These are phyloP conservation scores for Carollia perspicillata DNA, from an alignment of 2,113 vertebrate genomes.

Conservation along the genomic window DNA sequence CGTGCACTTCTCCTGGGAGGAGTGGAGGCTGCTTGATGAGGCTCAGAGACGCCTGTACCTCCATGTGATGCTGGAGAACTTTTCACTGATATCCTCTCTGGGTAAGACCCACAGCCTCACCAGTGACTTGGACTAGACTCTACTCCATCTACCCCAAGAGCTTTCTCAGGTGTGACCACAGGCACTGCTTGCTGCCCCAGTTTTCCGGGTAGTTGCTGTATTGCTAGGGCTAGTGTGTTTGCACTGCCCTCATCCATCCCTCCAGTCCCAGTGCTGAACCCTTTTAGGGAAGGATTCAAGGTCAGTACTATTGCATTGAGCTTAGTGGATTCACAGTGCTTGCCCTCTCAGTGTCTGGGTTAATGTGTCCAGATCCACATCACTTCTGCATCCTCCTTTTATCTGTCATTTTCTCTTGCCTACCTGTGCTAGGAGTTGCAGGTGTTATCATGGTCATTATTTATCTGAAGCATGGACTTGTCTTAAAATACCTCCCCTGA, in stretches of 20 bases:
- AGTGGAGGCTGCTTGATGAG: not conserved
- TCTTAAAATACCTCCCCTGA: not conserved
- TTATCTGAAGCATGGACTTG: not conserved
- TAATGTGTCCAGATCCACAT: not conserved
- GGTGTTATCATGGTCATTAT: not conserved
- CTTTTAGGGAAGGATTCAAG: not conserved
- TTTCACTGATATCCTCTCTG: not conserved
- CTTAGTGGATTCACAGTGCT: not conserved
- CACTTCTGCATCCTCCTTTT: too few species aligned
- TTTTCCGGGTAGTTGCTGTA: not conserved
- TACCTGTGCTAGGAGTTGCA: not conserved
- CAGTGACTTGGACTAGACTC: not conserved
- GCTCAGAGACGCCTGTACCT: too few species aligned
- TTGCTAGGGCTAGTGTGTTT: not conserved
- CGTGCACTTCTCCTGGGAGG: too few species aligned
- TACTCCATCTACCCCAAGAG: too few species aligned
- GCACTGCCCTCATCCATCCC: not conserved
- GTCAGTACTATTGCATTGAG: not conserved
- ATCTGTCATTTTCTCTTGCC: not conserved
- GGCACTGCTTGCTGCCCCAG: not conserved
- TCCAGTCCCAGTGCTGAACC: not conserved
- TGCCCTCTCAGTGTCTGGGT: not conserved
- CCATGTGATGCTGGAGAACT: too few species aligned
- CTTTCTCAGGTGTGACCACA: fast-evolving
- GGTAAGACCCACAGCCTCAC: not conserved